Base-by-base conservation (phyloP, 2,113 vertebrate species). In the Burhinus bistriatus region DNA sequence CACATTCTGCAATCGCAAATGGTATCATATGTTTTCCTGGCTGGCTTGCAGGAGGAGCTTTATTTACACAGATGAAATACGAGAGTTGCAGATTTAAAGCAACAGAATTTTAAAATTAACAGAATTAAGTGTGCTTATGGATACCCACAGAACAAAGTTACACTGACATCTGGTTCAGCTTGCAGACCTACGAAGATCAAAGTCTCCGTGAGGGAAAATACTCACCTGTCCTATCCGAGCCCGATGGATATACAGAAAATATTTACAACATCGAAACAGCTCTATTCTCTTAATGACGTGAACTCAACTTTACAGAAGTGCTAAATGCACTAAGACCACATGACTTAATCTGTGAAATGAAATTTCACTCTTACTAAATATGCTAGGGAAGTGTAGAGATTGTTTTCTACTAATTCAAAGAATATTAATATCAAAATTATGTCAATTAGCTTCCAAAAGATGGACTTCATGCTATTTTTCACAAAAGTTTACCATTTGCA, bases 1-100 rank as follows among this genome's bases (percentile, higher is more conserved):
- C 96, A 90, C 98, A 98, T 98, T 98, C 99, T 98, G 98, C 98
- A 98, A 95, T 95, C 98, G 99, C 99, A 99, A 99, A 99, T 98
- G 98, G 98, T 98, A 98, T 99, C 99, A 98, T 99, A 99, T 99
- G 99, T 98, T 99, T 98, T 98, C 98, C 98, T 98, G 99, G 99
- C 99, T 98, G 91, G 59, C 93, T 91, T 97, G 59, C 51, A 95
- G 92, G 88, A 96, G 96, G 91, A 95, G 87, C 84, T 97, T 88
- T 95, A 92, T 51, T 97, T 94, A 95, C 95, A 75, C 34, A 69
- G 92, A 96, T 40, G 73, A 96, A 95, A 87, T 12, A 62, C 2
- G 7, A 78, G 87, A 52, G 71, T 55, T 10, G 42, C 32, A 12
- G 22, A 47, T 70, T 94, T 93, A 73, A 95, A 93, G 91, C 66